Base-by-base conservation (phyloP, 2,888 invertebrate species). In the Smittia sp. region DNA sequence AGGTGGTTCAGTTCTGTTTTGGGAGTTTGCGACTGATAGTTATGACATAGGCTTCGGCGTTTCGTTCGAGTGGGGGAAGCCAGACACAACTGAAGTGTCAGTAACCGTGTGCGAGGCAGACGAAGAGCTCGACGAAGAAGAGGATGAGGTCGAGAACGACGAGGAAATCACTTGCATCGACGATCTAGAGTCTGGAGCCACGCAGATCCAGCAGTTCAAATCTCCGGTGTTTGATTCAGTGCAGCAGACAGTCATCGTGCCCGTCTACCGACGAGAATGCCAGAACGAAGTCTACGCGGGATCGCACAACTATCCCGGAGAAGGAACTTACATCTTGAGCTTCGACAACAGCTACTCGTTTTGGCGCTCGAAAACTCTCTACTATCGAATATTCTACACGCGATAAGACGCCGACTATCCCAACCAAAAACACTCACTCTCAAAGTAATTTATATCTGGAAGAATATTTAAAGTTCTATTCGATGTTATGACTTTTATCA, bases 291-390 rank as follows among this genome's bases (percentile, higher is more conserved):
- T 98, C 0, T 98, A 97, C 80, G 96, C 95, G n/a, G 98, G 98
- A 9, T 95, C 94, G 75, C 99, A 99, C 83, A 88, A 90, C 70
- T 98, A 98, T 83, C 98, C 98, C 0, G 98, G 97, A 1, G 91
- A 94, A 83, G 99, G 99, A 18, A 94, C 98, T 46, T 99, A 99
- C 83, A 85, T 98, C 80, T 86, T 99, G 54, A 99, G 99, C 84
- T 99, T 99, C 83, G 99, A 99, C 85, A 99, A 99, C 84, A 96
- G 98, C 0, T 99, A 98, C 82, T 98, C 97, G 73, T 86, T 99
- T 77, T 99, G 98, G 98, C 89, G 99, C 79, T 97, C 97, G 77
- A 99, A 99, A 88, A 97, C 96, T 63, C 88, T 99, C 73, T 99
- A 98, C 83, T 99, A 99, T 83, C 89, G 98, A 83, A 97, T 99